phyloP scores from a whole-genome alignment of 2,888 invertebrate species.

The Diachrysia chrysitis region DNA sequence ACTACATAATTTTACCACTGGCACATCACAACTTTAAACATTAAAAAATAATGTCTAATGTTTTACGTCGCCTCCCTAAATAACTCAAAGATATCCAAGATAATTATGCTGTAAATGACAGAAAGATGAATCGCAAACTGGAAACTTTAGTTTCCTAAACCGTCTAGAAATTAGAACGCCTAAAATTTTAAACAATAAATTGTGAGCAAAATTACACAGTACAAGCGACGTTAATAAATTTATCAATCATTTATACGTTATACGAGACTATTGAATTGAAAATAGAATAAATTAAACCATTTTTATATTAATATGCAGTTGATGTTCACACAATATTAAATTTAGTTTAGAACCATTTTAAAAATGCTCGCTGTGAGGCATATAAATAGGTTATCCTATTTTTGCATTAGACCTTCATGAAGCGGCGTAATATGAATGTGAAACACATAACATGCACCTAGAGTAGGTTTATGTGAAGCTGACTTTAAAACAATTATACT shows the following conservation, averaged over 20 bases:
- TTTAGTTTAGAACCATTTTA: not conserved
- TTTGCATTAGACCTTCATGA: not conserved
- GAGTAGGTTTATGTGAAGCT: too few relatives aligned
- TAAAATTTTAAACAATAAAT: conserved; percentile 31
- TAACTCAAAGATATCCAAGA: conserved; percentile 25
- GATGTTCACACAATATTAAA: not conserved
- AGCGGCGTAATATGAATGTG: not conserved
- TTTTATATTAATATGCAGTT: not conserved
- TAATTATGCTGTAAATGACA: conserved; percentile 34
- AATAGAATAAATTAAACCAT: conserved; percentile 20
- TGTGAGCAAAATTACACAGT: conserved; percentile 28
- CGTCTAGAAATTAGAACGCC: conserved; percentile 22
- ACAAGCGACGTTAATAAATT: conserved; percentile 25
- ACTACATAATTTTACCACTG: conserved; percentile 20
- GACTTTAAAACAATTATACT: too few relatives aligned
- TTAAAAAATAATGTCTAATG: conserved; percentile 6
- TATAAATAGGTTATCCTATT: not conserved
- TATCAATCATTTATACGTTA: conserved; percentile 33
- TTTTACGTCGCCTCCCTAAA: conserved; percentile 13
- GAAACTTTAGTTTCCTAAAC: conserved; percentile 24
- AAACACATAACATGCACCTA: not conserved
- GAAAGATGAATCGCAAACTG: conserved; percentile 36
- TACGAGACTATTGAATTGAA: conserved; percentile 18
- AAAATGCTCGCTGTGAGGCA: not conserved
- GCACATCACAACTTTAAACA: conserved; percentile 25